phyloP scores from a whole-genome alignment of 2,888 invertebrate species.

The Drosophila testacea region DNA sequence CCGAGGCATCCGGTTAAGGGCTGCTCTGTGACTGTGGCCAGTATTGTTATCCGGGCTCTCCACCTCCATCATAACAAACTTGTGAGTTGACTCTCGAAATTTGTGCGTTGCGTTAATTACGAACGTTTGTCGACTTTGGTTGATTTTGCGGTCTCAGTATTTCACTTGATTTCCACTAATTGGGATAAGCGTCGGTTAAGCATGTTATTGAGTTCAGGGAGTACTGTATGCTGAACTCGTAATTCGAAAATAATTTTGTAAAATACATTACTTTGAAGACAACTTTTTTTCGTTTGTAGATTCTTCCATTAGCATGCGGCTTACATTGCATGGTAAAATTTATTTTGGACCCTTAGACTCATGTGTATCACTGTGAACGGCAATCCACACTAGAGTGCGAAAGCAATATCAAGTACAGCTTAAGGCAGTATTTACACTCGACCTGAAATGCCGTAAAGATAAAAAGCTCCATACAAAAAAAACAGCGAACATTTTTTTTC shows the following conservation, averaged over 20 bases:
- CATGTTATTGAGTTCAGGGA: neutral
- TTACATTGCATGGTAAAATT: too few relatives aligned
- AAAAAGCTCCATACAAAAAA: too few relatives aligned
- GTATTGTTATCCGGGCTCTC: constrained; percentile 29
- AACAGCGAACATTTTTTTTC: too few relatives aligned
- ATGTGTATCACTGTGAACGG: too few relatives aligned
- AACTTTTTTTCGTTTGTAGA: too few relatives aligned
- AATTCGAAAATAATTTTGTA: constrained; percentile 2
- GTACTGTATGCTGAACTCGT: neutral
- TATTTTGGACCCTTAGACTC: too few relatives aligned
- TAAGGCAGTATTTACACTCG: too few relatives aligned
- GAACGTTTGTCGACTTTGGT: constrained; percentile 72
- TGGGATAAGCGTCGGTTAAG: constrained; percentile 60
- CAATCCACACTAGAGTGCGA: too few relatives aligned
- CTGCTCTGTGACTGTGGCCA: constrained; percentile 19
- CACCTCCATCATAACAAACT: constrained; percentile 13
- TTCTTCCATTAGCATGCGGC: too few relatives aligned
- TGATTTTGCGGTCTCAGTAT: constrained; percentile 44
- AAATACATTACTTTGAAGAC: too few relatives aligned
- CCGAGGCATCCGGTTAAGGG: constrained; percentile 39
- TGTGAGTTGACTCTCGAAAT: constrained; percentile 65
- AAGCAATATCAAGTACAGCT: too few relatives aligned
- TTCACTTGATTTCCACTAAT: constrained; percentile 62
- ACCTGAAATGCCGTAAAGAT: too few relatives aligned
- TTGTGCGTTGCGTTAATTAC: constrained; percentile 68